Conservation (phyloP, 2,888 invertebrate genomes). For the Sericinus montela region DNA sequence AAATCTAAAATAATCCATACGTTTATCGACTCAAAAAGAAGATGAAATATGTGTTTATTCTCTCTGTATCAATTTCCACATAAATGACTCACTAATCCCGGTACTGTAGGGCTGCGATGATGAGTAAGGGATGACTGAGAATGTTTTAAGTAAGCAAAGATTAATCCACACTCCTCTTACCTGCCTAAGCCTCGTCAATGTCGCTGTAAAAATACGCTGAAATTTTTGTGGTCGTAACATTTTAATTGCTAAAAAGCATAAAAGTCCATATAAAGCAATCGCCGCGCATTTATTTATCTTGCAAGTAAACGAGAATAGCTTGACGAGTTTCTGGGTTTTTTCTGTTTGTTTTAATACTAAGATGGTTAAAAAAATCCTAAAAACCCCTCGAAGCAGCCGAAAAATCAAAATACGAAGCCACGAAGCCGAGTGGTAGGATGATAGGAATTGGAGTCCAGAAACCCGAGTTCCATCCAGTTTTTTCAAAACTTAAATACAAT, state of each 20-base stretch:
- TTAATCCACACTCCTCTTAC: conserved; percentile 37
- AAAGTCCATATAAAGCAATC: too few relatives aligned
- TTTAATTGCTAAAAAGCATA: too few relatives aligned
- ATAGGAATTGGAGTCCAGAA: too few relatives aligned
- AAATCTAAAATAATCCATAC: conserved; percentile 18
- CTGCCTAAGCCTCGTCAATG: conserved; percentile 20
- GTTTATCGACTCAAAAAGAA: conserved; percentile 31
- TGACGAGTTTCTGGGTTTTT: too few relatives aligned
- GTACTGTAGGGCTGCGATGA: conserved; percentile 19
- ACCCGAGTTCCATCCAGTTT: too few relatives aligned
- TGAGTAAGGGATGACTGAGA: conserved; percentile 54
- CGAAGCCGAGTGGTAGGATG: too few relatives aligned
- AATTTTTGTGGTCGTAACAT: not conserved
- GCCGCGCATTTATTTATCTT: not conserved
- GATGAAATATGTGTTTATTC: conserved; percentile 44
- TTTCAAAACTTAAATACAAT: too few relatives aligned
- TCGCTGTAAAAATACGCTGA: conserved; percentile 24
- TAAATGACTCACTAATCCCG: conserved; percentile 54
- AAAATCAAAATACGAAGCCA: too few relatives aligned
- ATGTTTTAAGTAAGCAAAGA: conserved; percentile 46
- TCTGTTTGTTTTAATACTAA: too few relatives aligned
- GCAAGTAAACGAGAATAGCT: too few relatives aligned
- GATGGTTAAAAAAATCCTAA: too few relatives aligned
- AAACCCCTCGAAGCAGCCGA: too few relatives aligned
- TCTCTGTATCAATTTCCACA: conserved; percentile 56